phyloP scores from a whole-genome alignment of 37 sponge, comb jelly and placozoan species.

The Chondrilla cf. caribensis region DNA sequence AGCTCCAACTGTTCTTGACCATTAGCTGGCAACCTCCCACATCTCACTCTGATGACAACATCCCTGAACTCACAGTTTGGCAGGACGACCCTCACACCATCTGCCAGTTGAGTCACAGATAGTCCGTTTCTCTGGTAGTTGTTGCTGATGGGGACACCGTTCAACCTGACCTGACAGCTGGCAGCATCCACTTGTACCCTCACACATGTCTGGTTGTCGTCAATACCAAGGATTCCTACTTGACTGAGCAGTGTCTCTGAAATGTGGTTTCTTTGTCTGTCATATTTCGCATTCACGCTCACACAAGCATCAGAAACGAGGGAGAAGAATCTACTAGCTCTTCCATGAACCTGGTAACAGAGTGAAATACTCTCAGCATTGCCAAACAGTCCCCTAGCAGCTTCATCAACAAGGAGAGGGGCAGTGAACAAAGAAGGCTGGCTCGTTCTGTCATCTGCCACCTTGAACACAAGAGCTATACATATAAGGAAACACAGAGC shows the following conservation, averaged over 20 bases:
- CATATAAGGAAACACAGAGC: too few relatives aligned
- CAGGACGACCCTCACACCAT: not conserved
- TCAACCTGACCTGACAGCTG: not conserved
- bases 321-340: not conserved
- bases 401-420: constrained; percentile 1
- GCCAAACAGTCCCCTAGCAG: not conserved
- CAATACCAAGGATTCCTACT: not conserved
- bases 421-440: not conserved
- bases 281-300: constrained; percentile 2
- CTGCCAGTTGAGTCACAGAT: not conserved
- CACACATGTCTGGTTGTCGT: not conserved
- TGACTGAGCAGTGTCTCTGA: not conserved
- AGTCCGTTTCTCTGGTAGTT: not conserved
- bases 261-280: not conserved
- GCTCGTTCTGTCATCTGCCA: not conserved
- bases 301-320: constrained; percentile 10
- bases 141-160: not conserved
- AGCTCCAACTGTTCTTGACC: not conserved
- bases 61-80: constrained; percentile 23
- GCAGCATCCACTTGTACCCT: not conserved
- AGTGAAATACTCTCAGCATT: not conserved
- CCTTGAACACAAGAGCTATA: too few relatives aligned
- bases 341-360: constrained; percentile 2
- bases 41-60: not conserved
- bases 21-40: not conserved